phyloP scores from a whole-genome alignment of 2,113 vertebrate genomes.

The Microcebus ravelobensis region DNA sequence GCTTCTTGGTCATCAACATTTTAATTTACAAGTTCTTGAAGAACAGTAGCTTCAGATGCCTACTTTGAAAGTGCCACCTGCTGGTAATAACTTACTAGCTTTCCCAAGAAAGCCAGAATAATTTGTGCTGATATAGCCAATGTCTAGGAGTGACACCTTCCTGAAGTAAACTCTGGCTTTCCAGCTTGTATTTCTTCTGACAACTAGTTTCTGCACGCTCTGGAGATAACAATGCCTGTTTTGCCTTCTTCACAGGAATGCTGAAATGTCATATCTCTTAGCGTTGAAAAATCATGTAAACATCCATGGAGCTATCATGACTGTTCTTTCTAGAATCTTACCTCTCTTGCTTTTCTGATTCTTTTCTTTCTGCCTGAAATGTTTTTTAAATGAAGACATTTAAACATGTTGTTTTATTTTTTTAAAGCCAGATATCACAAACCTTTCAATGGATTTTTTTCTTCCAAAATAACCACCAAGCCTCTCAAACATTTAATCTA shows the following conservation, averaged over 20 bases:
- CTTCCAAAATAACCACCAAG: not conserved
- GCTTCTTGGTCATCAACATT: not conserved
- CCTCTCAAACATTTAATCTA: not conserved
- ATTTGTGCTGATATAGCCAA: not conserved
- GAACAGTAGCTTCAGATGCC: not conserved
- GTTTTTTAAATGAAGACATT: not conserved
- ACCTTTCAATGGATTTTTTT: not conserved
- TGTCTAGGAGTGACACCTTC: not conserved
- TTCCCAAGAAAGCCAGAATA: not conserved
- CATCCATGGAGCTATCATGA: not conserved
- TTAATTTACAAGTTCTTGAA: not conserved
- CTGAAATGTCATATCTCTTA: not conserved
- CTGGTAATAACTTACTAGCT: not conserved
- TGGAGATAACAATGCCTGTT: not conserved
- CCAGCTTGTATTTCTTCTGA: not conserved
- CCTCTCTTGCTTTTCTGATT: not conserved
- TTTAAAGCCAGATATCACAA: not conserved
- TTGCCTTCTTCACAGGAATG: not conserved
- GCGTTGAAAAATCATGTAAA: not conserved
- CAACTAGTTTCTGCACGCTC: not conserved
- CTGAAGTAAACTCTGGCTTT: not conserved
- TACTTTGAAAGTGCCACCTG: not conserved
- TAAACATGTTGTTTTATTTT: not conserved
- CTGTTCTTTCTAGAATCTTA: not conserved
- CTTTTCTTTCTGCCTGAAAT: not conserved